These are phyloP conservation scores for Drosophila littoralis DNA, from an alignment of 1,140 invertebrate species.

Conservation along the genomic window DNA sequence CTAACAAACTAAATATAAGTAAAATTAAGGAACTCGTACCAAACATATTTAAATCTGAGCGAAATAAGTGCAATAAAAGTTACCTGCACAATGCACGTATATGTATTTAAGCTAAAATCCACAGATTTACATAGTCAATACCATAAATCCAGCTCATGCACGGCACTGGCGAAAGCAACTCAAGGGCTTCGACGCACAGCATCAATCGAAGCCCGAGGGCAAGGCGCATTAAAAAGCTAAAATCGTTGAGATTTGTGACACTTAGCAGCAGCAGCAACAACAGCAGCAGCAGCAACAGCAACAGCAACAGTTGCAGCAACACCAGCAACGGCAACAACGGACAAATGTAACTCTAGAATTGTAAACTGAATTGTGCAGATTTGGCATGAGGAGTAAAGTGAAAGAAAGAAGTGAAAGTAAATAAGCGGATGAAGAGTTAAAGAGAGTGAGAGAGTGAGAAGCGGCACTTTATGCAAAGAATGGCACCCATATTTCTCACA, in stretches of 20 bases:
- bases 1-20: too few species aligned
- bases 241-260: slow-evolving; percentile 78
- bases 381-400: slow-evolving; percentile 51
- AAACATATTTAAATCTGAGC: background rate
- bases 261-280: slow-evolving; percentile 42
- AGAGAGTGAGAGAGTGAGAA: background rate
- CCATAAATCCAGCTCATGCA: slow-evolving; percentile 21
- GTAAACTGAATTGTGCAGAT: slow-evolving; percentile 54
- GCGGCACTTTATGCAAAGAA: slow-evolving; percentile 70
- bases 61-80: background rate
- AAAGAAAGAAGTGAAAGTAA: slow-evolving; percentile 62
- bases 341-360: slow-evolving; percentile 57
- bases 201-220: slow-evolving; percentile 50
- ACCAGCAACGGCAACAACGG: slow-evolving; percentile 37
- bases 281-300: slow-evolving; percentile 12
- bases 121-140: slow-evolving; percentile 34
- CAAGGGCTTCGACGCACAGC: slow-evolving; percentile 41
- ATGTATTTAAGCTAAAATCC: slow-evolving; percentile 9
- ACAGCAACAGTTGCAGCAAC: slow-evolving; percentile 14
- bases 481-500: slow-evolving; percentile 72
- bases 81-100: background rate
- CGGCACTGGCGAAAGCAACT: slow-evolving; percentile 8
- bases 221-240: slow-evolving; percentile 74
- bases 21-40: background rate
- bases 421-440: slow-evolving; percentile 41